Evolutionary conservation across 2,888 invertebrate species (phyloP), one percentile per base, ranked within the genome.

Genomic region (Cerastis rubricosa): DNA sequence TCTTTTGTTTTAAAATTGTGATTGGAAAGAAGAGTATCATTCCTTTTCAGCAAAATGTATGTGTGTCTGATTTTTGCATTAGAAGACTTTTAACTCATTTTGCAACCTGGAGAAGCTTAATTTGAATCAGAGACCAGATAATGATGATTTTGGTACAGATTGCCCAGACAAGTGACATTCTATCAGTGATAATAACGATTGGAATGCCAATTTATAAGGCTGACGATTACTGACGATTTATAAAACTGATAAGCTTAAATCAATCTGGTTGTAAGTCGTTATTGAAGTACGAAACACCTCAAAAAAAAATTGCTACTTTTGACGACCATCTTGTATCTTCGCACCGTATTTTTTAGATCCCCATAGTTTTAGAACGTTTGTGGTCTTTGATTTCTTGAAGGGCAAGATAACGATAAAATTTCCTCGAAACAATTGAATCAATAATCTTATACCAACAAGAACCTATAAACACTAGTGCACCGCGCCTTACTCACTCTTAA

Each of bases 1-100:
- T 85, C 76, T 74, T 85, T 61, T 82, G 69, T 71, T 76, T 73
- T 61, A 64, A 72, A 72, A 57, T 11, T 59, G 47, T 66, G 19
- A 22, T 47, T 47, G 19, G 1, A 51, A 59, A 40, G 35, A 6
- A 47, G 25, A 35, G 0, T 25, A 14, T n/a, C n/a, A n/a, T 12
- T 29, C 2, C 7, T 17, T 59, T 47, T 40, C 19, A 47, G 5
- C 9, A n/a, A 43, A 25, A 12, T 14, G 14, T 43, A n/a, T 35
- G 35, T 35, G 35, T 35, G 9, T 12, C n/a, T 43, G 14, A 14
- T n/a, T n/a, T 40, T 61, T n/a, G 14, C 40, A 40, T n/a, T n/a
- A 14, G 14, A 25, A 57, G 25, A 59, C 8, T 29, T 29, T 59
- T 17, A 40, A 43, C 1, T n/a, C n/a, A 43, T 57, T 19, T 43